Conservation (phyloP, 2,797 vertebrate species). For the Chromobotia macracanthus region DNA sequence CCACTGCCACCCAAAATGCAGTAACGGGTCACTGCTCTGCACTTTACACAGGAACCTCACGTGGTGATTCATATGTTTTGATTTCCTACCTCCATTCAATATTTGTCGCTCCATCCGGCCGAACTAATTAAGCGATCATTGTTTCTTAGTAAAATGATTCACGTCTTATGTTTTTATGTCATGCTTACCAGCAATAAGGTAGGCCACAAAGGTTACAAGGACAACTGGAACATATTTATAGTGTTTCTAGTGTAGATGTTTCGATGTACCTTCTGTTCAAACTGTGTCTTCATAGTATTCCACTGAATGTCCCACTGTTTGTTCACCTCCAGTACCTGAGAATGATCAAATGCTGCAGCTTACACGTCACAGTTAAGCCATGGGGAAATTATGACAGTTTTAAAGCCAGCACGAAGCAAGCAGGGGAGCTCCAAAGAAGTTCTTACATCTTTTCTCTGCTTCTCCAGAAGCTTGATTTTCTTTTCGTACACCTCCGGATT, state of each 20-base stretch:
- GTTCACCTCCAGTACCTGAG: slow-evolving; percentile 95
- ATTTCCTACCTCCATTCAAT: slow-evolving; percentile 38
- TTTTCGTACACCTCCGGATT: slow-evolving; percentile 85
- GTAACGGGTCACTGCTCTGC: slow-evolving; percentile 19
- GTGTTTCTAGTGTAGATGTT: not conserved
- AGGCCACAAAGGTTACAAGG: slow-evolving; percentile 37
- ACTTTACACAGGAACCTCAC: slow-evolving; percentile 18
- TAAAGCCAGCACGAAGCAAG: slow-evolving; percentile 58
- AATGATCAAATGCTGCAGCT: slow-evolving; percentile 13
- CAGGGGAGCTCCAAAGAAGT: slow-evolving; percentile 54
- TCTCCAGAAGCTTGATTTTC: slow-evolving; percentile 97
- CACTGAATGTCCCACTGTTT: slow-evolving; percentile 99
- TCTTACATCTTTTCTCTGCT: slow-evolving; percentile 95
- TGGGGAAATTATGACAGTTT: slow-evolving; percentile 2
- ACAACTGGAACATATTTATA: slow-evolving; percentile 39
- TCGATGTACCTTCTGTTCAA: slow-evolving; percentile 92
- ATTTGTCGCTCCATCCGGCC: not conserved
- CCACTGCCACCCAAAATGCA: slow-evolving; percentile 28
- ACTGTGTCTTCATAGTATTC: slow-evolving; percentile 97
- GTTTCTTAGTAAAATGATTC: slow-evolving; percentile 38
- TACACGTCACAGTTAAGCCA: slow-evolving; percentile 9
- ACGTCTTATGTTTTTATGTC: slow-evolving; percentile 15
- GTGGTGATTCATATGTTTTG: slow-evolving; percentile 14
- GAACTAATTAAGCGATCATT: slow-evolving; percentile 12
- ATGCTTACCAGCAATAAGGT: slow-evolving; percentile 38